Conservation (phyloP, 2,797 vertebrate genomes). For the Halcyon smyrnensis region DNA sequence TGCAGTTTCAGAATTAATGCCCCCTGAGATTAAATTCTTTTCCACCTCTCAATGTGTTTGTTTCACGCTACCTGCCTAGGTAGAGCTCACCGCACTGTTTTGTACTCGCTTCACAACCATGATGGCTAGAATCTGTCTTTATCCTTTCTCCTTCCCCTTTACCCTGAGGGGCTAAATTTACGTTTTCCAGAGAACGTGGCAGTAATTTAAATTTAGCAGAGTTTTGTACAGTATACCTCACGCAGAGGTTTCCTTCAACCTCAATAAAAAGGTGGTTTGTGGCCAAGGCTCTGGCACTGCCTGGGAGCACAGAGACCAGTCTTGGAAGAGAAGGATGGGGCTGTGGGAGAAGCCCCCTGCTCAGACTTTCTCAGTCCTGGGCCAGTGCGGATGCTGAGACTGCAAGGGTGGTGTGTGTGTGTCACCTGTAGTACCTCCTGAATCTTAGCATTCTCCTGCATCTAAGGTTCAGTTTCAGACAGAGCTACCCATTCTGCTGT, state of each 20-base stretch:
- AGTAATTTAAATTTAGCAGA: neutral
- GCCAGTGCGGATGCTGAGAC: neutral
- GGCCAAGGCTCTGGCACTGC: neutral
- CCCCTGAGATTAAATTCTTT: neutral
- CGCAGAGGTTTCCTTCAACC: neutral
- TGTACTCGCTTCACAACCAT: neutral
- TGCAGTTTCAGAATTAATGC: neutral
- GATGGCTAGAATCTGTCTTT: neutral
- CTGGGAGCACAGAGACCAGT: neutral
- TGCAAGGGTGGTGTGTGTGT: accelerated
- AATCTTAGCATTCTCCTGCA: neutral
- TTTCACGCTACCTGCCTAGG: neutral
- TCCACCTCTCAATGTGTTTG: neutral
- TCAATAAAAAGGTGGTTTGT: accelerated
- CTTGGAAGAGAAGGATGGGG: neutral
- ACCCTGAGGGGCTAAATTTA: neutral
- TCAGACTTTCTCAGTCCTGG: neutral
- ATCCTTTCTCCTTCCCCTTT: neutral
- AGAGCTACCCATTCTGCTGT: neutral
- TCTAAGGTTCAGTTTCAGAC: neutral
- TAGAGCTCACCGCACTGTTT: neutral
- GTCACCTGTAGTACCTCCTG: neutral
- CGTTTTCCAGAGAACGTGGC: neutral
- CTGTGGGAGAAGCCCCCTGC: neutral
- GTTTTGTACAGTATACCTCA: neutral